phyloP scores from a whole-genome alignment of 2,888 invertebrate genomes.

The Unio delphinus region DNA sequence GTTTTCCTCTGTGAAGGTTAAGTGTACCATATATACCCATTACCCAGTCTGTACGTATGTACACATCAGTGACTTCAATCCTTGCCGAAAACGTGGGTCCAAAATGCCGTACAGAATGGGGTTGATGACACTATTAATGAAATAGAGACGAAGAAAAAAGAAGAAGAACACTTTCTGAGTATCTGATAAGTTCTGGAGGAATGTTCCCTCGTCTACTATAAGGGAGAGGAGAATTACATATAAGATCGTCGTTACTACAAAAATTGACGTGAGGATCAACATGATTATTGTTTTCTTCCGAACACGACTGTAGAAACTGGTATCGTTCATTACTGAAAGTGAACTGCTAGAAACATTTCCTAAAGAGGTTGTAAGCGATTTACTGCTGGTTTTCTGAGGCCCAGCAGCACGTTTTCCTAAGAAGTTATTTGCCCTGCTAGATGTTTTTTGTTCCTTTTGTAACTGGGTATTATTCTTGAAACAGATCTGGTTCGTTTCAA shows the following conservation, averaged over 20 bases:
- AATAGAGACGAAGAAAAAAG: conserved; percentile 16
- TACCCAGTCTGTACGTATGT: too few species aligned
- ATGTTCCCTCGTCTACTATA: conserved; percentile 6
- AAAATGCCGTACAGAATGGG: conserved; percentile 14
- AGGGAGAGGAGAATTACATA: conserved; percentile 11
- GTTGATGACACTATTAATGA: conserved; percentile 15
- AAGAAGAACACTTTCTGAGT: conserved; percentile 10
- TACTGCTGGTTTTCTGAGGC: background rate
- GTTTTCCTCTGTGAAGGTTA: too few species aligned
- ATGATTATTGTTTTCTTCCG: conserved; percentile 13
- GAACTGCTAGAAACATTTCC: background rate
- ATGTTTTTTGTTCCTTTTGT: too few species aligned
- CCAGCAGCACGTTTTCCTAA: too few species aligned
- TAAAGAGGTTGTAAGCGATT: background rate
- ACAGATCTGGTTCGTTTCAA: too few species aligned
- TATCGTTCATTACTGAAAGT: conserved; percentile 1
- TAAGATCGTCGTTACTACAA: conserved; percentile 9
- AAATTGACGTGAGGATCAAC: conserved; percentile 15
- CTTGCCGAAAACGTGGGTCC: conserved; percentile 13
- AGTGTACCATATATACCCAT: too few species aligned
- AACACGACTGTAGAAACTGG: background rate
- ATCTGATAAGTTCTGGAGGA: conserved; percentile 5
- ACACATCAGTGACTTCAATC: background rate
- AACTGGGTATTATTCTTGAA: too few species aligned
- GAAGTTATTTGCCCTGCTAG: too few species aligned